Conservation (phyloP, 2,113 vertebrate species). For the Gallinago jamesoni region DNA sequence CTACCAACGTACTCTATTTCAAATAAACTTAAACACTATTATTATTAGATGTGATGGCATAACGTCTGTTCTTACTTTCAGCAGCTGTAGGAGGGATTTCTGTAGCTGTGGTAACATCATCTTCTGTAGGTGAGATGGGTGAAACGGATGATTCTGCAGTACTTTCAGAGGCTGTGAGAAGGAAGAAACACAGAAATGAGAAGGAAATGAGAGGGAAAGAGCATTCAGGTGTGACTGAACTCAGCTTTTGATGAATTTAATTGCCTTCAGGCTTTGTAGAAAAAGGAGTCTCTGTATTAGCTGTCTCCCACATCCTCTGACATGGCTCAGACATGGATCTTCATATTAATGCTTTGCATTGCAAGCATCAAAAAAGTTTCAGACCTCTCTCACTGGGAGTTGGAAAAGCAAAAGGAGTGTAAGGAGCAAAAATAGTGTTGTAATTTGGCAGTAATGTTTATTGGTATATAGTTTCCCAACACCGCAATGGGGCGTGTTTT, state of each 20-base stretch:
- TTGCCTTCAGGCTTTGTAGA: background rate
- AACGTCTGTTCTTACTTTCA: background rate
- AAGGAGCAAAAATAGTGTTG: background rate
- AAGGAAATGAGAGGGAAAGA: background rate
- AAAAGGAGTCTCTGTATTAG: background rate
- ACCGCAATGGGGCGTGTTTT: background rate
- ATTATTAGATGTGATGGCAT: background rate
- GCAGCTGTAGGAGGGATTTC: background rate
- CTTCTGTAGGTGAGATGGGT: rapidly evolving
- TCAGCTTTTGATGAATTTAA: background rate
- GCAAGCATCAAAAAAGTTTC: background rate
- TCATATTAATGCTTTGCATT: background rate
- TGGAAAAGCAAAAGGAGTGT: background rate
- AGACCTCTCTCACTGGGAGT: background rate
- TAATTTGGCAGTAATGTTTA: background rate
- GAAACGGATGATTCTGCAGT: rapidly evolving
- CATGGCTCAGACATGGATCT: background rate
- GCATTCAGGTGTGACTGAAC: background rate
- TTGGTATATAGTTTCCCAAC: background rate
- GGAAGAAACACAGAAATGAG: background rate
- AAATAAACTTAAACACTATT: background rate
- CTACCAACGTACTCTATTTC: background rate
- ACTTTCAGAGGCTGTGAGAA: background rate
- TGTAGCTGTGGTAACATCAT: background rate
- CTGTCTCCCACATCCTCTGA: too few relatives aligned